Evolutionary conservation across 2,888 invertebrate species (phyloP), one percentile per base, ranked within the genome.

Genomic region (Itoplectis maculator): DNA sequence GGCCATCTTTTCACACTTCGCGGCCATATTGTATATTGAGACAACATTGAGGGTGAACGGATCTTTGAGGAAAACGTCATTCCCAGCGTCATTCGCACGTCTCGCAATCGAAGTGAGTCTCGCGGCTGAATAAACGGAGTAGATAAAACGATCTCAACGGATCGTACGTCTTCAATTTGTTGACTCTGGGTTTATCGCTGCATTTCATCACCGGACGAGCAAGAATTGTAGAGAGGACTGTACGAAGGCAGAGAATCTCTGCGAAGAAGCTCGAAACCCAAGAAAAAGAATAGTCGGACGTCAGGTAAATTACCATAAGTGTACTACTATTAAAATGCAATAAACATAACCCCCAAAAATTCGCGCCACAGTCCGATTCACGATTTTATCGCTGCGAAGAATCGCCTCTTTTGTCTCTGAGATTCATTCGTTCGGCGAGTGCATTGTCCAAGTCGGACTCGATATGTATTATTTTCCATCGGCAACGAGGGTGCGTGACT

Each of bases 381-480:
- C 20, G 20, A 18, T 18, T 51, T 51, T 20, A 51, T 51, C 51
- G 9, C 9, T 0, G 18, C 6, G 51, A 51, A 20, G 18, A 20
- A 51, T 3, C 51, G 51, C 20, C 9, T 51, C 18, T 18, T 9
- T 9, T 54, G 54, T 54, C 54, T 54, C 49, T 68, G 49, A 47
- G 35, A 61, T 29, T 2, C 11, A 13, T 18, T 45, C 37, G 23
- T 45, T 29, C 5, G 70, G 42, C n/a, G n/a, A n/a, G n/a, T n/a
- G 23, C 61, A 15, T 61, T 37, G 37, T 49, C 29, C 63, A 5
- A 37, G 18, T 18, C 61, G 23, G 49, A 18, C 15, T 63, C 40
- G 40, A 74, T 74, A 40, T 13, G 20, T 45, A 72, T 56, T 59
- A 63, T 70, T 78, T 72, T 70, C 56, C 42, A 65, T 54, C n/a